Base-by-base conservation (phyloP, 1,140 invertebrate species). In the Paracyclopina nana region DNA sequence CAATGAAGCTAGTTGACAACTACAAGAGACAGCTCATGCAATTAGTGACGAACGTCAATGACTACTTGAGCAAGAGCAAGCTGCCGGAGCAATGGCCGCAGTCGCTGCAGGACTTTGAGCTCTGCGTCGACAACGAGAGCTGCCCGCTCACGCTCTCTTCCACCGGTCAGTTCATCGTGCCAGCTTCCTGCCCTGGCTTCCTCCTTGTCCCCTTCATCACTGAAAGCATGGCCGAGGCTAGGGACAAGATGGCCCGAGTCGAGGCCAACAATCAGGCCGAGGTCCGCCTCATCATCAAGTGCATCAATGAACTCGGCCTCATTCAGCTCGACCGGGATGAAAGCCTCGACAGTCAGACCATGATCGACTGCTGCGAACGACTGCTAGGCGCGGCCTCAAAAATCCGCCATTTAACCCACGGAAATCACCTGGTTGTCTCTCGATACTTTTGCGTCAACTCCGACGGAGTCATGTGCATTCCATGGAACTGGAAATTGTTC, bases 381-480 rank as follows among this genome's bases (percentile, higher is more conserved):
- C 61, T 94, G 29, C 63, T 86, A 3, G 53, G 67, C 27, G 61
- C 75, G 53, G 65, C 72, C 53, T 54, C 57, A 29, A 56, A 59
- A 22, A 63, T 68, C 38, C 53, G 50, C 51, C 61, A 24, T 40
- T 63, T 60, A 29, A 65, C 64, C 53, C 61, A 65, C 42, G 76
- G 73, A 38, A 68, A 76, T 27, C 73, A 76, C 58, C 60, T 94
- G 0, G 77, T 77, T 60, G 73, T 92, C 24, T 80, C 83, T 0
- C 82, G 84, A 60, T 92, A 90, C 63, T 92, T 88, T 61, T 85
- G 83, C 0, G 78, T 94, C n/a, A 70, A 88, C 59, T 77, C 78
- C 5, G 86, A 91, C 64, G 87, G 87, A 3, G 76, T 84, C 53
- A 72, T 91, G 49, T 90, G 83, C 61, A 80, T 94, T 60, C 86